Percentiles rank a stretch among this genome's conserved stretches.
phyloP scores from a whole-genome alignment of 2,797 vertebrate genomes.

The Rhinophrynus dorsalis region DNA sequence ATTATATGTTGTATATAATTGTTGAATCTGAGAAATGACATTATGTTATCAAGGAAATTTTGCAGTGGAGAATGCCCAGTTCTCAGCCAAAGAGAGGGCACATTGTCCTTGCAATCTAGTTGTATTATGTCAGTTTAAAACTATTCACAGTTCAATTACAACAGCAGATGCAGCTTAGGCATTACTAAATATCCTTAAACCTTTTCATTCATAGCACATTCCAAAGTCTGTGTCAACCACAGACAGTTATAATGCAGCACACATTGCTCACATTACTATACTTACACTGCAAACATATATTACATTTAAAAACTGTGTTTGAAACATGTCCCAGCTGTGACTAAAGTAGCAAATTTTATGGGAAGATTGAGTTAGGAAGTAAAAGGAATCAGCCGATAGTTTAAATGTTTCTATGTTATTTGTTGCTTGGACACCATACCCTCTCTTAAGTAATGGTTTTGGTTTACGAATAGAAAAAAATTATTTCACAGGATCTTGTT shows the following conservation, averaged over 20 bases:
- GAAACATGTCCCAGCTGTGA: slow-evolving; percentile 6
- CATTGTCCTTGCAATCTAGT: slow-evolving; percentile 42
- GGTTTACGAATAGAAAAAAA: not conserved
- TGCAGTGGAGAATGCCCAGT: slow-evolving; percentile 8
- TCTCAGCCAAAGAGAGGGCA: slow-evolving; percentile 22
- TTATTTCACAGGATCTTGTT: not conserved
- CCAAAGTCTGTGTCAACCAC: slow-evolving; percentile 6
- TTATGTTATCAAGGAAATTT: slow-evolving; percentile 36
- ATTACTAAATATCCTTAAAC: slow-evolving; percentile 48
- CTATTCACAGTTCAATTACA: slow-evolving; percentile 42
- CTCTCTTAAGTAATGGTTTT: no score
- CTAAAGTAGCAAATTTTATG: slow-evolving; percentile 11
- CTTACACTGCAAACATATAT: not conserved
- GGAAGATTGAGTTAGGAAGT: slow-evolving; percentile 22
- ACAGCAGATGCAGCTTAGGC: slow-evolving; percentile 37
- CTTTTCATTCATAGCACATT: slow-evolving; percentile 40
- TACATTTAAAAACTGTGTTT: not conserved
- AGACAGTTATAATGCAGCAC: not conserved
- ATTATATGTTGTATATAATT: no score
- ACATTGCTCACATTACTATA: not conserved
- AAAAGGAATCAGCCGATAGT: not conserved
- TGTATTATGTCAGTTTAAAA: slow-evolving; percentile 39
- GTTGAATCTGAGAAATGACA: no score
- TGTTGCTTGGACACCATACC: not conserved
- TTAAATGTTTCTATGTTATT: not conserved